Evolutionary conservation across 2,113 vertebrate genomes (phyloP).

Genomic region (Chiloscyllium plagiosum): DNA sequence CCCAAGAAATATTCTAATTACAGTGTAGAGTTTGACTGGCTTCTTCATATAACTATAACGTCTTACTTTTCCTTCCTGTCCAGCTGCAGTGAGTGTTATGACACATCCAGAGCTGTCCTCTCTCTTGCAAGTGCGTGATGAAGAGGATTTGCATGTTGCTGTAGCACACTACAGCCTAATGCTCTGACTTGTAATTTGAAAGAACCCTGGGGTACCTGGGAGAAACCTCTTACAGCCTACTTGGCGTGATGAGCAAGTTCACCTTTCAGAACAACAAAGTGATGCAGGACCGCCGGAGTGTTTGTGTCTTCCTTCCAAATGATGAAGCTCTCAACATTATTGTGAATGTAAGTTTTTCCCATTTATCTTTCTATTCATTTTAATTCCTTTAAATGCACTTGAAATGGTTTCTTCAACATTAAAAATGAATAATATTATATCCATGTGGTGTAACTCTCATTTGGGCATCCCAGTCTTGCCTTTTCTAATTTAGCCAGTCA

Average conservation of each 20-base stretch:
- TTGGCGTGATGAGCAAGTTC: constrained; percentile 88
- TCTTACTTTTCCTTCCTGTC: constrained; percentile 36
- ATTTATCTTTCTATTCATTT: rapidly evolving
- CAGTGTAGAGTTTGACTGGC: neutral
- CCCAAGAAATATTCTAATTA: constrained; percentile 23
- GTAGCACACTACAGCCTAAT: constrained; percentile 37
- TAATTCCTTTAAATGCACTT: neutral
- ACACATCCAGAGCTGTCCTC: neutral
- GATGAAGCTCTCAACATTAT: constrained; percentile 94
- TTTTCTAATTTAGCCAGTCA: neutral
- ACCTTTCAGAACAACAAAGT: constrained; percentile 92
- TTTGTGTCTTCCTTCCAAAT: constrained; percentile 94
- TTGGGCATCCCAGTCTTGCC: neutral
- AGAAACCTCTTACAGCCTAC: constrained; percentile 51
- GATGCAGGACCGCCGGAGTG: constrained; percentile 98
- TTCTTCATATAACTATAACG: neutral
- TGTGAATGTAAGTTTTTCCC: constrained; percentile 74
- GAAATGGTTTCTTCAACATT: neutral
- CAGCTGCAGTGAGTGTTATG: constrained; percentile 46
- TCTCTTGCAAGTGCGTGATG: constrained; percentile 42
- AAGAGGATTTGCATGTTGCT: constrained; percentile 34
- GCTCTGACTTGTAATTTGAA: constrained; percentile 38
- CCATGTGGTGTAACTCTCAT: neutral
- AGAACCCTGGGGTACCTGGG: constrained; percentile 47
- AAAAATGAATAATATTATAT: neutral